A percentile compares a stretch with the other conserved stretches of the same genome.
Conservation (phyloP, 2,888 invertebrate species). For the Molanna angustata region DNA sequence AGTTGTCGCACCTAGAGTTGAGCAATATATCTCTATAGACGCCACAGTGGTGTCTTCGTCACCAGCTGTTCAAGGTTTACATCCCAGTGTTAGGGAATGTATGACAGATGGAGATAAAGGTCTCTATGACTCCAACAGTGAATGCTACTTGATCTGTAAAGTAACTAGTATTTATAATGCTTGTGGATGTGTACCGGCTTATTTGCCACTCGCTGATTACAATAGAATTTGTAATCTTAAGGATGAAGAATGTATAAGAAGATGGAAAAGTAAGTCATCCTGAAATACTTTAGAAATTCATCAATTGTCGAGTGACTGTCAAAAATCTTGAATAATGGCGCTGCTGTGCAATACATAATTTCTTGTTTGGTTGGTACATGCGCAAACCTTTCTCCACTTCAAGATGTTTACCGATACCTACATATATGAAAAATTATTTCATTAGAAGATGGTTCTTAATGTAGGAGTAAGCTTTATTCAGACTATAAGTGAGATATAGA, state of each 20-base stretch:
- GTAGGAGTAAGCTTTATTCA: no score
- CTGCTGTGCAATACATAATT: no score
- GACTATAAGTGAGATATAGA: no score
- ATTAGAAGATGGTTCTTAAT: no score
- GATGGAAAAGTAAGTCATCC: slow-evolving; percentile 35
- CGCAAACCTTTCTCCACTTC: no score
- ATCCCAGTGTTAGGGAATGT: slow-evolving; percentile 52
- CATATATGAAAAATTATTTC: no score
- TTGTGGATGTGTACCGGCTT: slow-evolving; percentile 59
- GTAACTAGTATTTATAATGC: slow-evolving; percentile 50
- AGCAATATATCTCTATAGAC: slow-evolving; percentile 35
- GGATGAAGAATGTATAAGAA: slow-evolving; percentile 52
- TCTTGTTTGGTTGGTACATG: no score
- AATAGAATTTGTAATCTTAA: slow-evolving; percentile 50
- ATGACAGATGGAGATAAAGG: slow-evolving; percentile 56
- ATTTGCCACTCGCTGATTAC: slow-evolving; percentile 47
- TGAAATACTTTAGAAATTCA: no score
- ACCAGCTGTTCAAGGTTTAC: slow-evolving; percentile 48
- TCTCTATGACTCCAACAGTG: slow-evolving; percentile 53
- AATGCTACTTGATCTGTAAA: slow-evolving; percentile 58
- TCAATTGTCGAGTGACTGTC: no score
- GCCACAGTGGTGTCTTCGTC: slow-evolving; percentile 38
- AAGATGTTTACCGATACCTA: no score
- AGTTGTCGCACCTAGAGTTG: slow-evolving; percentile 36
- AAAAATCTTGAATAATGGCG: no score